Conservation (phyloP, 2,797 vertebrate genomes). For the Bradypus variegatus region DNA sequence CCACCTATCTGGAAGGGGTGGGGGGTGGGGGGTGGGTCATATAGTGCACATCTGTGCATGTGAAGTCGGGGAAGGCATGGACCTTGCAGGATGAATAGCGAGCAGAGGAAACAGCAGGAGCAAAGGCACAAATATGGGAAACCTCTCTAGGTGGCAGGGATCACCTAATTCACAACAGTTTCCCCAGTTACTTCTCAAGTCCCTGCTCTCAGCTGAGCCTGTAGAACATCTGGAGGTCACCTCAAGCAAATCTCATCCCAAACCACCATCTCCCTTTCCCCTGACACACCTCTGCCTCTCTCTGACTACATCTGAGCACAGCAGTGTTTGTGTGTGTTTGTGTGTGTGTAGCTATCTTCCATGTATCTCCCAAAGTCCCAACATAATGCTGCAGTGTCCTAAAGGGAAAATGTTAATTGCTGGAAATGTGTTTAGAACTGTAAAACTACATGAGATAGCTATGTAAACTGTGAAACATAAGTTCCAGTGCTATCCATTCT, state of each 20-base stretch:
- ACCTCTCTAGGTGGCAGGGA: not conserved
- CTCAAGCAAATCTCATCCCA: not conserved
- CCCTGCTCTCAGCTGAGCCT: not conserved
- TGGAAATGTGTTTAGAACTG: constrained; percentile 24
- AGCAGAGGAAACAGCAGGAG: not conserved
- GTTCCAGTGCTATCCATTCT: not conserved
- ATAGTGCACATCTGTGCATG: not conserved
- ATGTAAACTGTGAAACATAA: constrained; percentile 22
- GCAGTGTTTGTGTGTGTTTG: accelerated
- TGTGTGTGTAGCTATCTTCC: not conserved
- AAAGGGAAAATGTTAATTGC: not conserved
- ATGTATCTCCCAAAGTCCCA: not conserved
- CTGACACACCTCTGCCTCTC: not conserved
- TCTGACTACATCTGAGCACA: not conserved
- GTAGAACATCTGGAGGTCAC: not conserved
- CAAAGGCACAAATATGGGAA: not conserved
- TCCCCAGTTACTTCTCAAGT: not conserved
- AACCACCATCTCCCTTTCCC: not conserved
- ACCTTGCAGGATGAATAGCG: not conserved
- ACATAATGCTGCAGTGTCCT: not conserved
- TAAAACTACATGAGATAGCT: not conserved
- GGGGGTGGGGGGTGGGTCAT: not conserved
- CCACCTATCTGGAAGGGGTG: not conserved
- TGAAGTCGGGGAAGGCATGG: not conserved
- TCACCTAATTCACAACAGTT: not conserved